Evolutionary conservation across 2,797 vertebrate species (phyloP), one percentile per base, ranked within the genome.

Genomic region (Ataeniobius toweri): DNA sequence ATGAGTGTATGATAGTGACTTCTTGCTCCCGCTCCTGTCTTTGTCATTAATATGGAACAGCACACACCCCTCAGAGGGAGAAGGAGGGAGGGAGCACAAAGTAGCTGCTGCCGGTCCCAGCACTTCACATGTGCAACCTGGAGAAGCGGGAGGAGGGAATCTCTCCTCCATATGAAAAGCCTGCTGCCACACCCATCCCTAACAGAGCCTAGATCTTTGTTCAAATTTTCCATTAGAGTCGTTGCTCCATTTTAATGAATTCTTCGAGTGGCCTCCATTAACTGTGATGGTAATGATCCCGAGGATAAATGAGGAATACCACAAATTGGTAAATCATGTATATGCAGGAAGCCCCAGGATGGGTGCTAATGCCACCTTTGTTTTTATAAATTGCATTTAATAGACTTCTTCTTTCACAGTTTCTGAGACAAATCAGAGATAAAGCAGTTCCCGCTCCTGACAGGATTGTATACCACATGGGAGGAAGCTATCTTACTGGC

Each of bases 1-100:
- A 94, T 93, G 91, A 89, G 88, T 91, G 90, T 92, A 93, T 92
- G 91, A 94, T 93, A 86, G 91, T 69, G 90, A 94, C 92, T 94
- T 94, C 89, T 95, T 91, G 91, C 89, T 92, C 82, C 85, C 71
- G 83, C 91, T 93, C 82, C 79, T 92, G 79, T 92, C 90, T 92
- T 94, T 94, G 93, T 94, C 91, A 95, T 94, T 89, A 94, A 94
- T 92, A 93, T 93, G 90, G 91, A 93, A 87, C 83, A 92, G 92
- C 90, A 92, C 89, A 91, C 93, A 90, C 91, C 92, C 94, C 85
- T 89, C 65, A 5, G 90, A 85, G 93, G 90, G 78, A 83, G 87
- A 80, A 26, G 67, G 67, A 46, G 67, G 6, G 89, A 86, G 93
- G 90, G 80, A 84, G 88, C 81, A 83, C 91, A 80, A 83, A 86